Evolutionary conservation across 2,888 invertebrate genomes (phyloP).

Genomic region (Ditula angustiorana): DNA sequence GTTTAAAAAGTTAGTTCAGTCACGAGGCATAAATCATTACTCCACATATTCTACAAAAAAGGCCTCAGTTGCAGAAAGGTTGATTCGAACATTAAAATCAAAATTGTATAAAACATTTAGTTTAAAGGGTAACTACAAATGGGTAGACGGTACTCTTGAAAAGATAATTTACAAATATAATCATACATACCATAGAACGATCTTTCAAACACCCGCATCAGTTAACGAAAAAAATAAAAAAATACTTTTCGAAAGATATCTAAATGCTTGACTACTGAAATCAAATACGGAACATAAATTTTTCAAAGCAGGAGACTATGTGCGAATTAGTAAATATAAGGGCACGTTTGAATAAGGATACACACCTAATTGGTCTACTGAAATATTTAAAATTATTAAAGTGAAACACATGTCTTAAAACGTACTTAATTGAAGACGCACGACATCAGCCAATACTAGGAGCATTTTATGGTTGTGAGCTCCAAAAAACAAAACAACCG

Average conservation of each 20-base stretch:
- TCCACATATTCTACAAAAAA: conserved; percentile 39
- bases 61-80: conserved; percentile 40
- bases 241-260: neutral
- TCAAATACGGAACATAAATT: neutral
- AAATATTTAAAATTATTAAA: neutral
- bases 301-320: neutral
- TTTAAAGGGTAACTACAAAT: conserved; percentile 32
- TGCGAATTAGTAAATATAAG: neutral
- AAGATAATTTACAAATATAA: conserved; percentile 2
- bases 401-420: neutral
- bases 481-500: neutral
- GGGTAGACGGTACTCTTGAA: conserved; percentile 4
- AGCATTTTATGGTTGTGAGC: neutral
- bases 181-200: conserved; percentile 3
- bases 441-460: neutral
- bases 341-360: neutral
- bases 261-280: neutral
- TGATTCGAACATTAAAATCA: conserved; percentile 41
- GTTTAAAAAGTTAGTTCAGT: conserved; percentile 13
- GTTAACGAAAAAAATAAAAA: conserved; percentile 1
- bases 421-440: neutral
- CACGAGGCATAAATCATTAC: conserved; percentile 34
- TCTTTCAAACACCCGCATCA: neutral
- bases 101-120: conserved; percentile 32
- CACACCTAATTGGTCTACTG: neutral